Conservation (phyloP, 2,113 vertebrate species). For the Gambusia affinis region DNA sequence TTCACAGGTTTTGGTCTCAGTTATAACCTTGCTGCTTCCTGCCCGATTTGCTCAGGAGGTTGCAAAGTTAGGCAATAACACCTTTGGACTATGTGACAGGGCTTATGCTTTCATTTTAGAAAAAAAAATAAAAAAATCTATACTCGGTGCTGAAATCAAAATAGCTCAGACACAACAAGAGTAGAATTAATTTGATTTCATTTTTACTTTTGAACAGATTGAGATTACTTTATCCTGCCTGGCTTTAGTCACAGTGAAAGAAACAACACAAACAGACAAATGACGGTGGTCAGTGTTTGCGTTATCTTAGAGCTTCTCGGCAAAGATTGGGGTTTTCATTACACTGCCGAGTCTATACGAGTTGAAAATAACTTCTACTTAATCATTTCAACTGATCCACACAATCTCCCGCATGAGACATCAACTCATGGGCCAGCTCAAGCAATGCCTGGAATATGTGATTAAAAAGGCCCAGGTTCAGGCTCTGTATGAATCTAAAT, state of each 20-base stretch:
- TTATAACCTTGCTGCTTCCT: constrained; percentile 32
- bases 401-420: constrained; percentile 38
- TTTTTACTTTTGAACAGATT: constrained; percentile 36
- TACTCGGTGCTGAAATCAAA: constrained; percentile 20
- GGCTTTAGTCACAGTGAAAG: constrained; percentile 36
- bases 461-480: constrained; percentile 46
- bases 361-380: constrained; percentile 45
- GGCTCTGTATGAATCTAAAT: constrained; percentile 42
- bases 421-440: constrained; percentile 31
- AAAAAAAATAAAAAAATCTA: constrained; percentile 31
- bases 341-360: constrained; percentile 37
- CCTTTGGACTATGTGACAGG: constrained; percentile 14
- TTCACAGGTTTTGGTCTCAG: constrained; percentile 39
- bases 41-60: constrained; percentile 18
- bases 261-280: constrained; percentile 41
- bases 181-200: constrained; percentile 13
- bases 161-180: background rate
- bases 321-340: constrained; percentile 58
- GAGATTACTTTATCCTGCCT: constrained; percentile 19
- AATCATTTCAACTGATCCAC: constrained; percentile 51
- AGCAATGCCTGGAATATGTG: constrained; percentile 37
- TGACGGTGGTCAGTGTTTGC: constrained; percentile 24
- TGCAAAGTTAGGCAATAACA: constrained; percentile 2
- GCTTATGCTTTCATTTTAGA: constrained; percentile 31
- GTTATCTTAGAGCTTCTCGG: constrained; percentile 41